A percentile compares a stretch with the other conserved stretches of the same genome.
Evolutionary conservation across 2,113 vertebrate species (phyloP).

Genomic region (Nothoprocta perdicaria): DNA sequence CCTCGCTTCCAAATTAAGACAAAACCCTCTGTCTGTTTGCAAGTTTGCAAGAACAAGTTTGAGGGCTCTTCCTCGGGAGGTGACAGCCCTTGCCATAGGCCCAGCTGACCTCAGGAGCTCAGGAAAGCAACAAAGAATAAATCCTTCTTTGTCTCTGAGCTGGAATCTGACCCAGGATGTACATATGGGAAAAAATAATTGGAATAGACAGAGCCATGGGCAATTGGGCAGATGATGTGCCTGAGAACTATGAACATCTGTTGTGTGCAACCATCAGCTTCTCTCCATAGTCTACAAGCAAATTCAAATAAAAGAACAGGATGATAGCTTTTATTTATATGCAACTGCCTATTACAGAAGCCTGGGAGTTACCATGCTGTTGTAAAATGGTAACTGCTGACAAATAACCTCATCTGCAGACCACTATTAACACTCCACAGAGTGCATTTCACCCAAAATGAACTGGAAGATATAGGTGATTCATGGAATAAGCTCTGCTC

Average conservation of each 20-base stretch:
- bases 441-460: background rate
- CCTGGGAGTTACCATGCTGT: background rate
- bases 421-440: background rate
- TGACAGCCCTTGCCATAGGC: background rate
- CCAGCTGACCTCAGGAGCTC: background rate
- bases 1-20: background rate
- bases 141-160: background rate
- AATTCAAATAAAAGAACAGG: constrained; percentile 33
- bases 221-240: constrained; percentile 66
- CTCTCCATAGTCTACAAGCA: constrained; percentile 30
- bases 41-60: no score
- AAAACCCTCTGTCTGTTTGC: background rate
- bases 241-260: constrained; percentile 61
- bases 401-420: background rate
- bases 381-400: background rate
- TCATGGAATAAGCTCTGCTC: background rate
- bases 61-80: background rate
- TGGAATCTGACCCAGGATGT: background rate
- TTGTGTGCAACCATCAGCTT: constrained; percentile 58
- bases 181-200: constrained; percentile 59
- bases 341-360: background rate
- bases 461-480: background rate
- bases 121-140: background rate
- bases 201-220: constrained; percentile 63
- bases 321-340: constrained; percentile 24